Evolutionary conservation across 1,140 invertebrate genomes (phyloP).

Genomic region (Dinothrombium tinctorium): DNA sequence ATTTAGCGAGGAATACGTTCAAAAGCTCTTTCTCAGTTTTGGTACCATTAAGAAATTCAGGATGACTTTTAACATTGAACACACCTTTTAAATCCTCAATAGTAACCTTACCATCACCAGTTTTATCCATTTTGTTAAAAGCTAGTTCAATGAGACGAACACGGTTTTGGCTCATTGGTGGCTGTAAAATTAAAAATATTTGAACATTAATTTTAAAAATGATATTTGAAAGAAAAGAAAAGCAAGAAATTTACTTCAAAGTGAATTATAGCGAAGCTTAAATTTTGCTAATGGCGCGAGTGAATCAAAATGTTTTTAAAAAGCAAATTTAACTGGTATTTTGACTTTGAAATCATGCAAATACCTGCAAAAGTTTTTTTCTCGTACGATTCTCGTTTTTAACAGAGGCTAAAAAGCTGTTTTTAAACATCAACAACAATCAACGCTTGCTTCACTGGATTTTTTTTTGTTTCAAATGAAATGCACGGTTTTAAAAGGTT

Average conservation of each 20-base stretch:
- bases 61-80: conserved; percentile 53
- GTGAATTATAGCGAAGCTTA: not conserved
- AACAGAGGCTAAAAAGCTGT: too few relatives aligned
- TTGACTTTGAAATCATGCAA: too few relatives aligned
- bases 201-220: conserved; percentile 5
- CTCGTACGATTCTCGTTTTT: too few relatives aligned
- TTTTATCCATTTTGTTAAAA: conserved; percentile 68
- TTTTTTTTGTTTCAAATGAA: too few relatives aligned
- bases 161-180: conserved; percentile 51
- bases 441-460: too few relatives aligned
- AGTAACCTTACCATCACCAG: conserved; percentile 58
- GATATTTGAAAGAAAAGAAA: conserved; percentile 3
- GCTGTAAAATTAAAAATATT: conserved; percentile 31
- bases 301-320: not conserved
- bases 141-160: conserved; percentile 50
- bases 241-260: conserved; percentile 5
- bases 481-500: too few relatives aligned
- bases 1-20: conserved; percentile 58
- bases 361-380: too few relatives aligned
- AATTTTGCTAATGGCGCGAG: not conserved
- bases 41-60: conserved; percentile 63
- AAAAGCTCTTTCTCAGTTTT: conserved; percentile 63
- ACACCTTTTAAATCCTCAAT: conserved; percentile 55
- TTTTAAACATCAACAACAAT: too few relatives aligned
- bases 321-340: too few relatives aligned